Conservation (phyloP, 2,888 invertebrate genomes). For the Sericinus montela region DNA sequence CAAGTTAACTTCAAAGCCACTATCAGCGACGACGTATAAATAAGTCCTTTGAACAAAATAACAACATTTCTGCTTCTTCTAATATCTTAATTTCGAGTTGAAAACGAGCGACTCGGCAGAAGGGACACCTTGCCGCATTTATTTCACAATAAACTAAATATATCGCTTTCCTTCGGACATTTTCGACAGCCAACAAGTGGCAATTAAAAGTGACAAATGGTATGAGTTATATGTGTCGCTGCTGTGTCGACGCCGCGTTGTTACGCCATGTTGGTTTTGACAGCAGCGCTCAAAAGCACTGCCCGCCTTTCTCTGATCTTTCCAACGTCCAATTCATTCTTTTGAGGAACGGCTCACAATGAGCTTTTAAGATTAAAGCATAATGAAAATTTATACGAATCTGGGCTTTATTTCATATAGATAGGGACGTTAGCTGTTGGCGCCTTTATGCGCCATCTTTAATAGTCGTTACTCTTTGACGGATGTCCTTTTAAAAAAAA, state of each 20-base stretch:
- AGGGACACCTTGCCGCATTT: constrained; percentile 38
- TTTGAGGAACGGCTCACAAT: constrained; percentile 30
- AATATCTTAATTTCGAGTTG: constrained; percentile 56
- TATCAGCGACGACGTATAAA: constrained; percentile 43
- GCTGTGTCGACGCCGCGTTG: constrained; percentile 40
- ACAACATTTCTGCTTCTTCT: constrained; percentile 37
- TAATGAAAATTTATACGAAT: constrained; percentile 23
- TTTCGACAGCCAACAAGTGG: constrained; percentile 70
- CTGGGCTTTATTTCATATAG: constrained; percentile 23
- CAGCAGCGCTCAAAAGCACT: constrained; percentile 44
- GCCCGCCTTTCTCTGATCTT: constrained; percentile 50
- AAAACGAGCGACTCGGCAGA: constrained; percentile 21
- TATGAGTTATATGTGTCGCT: constrained; percentile 51
- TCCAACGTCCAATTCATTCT: constrained; percentile 42
- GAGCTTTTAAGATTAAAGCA: constrained; percentile 24
- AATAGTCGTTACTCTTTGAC: constrained; percentile 44
- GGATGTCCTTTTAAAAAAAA: constrained; percentile 45
- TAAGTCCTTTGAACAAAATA: constrained; percentile 50
- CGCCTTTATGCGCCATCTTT: constrained; percentile 36
- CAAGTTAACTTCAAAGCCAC: constrained; percentile 43
- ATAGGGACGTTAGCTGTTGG: constrained; percentile 35
- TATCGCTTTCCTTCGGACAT: constrained; percentile 57
- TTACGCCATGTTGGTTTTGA: constrained; percentile 45
- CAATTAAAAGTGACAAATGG: constrained; percentile 79
- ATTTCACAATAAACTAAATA: constrained; percentile 74